Evolutionary conservation across 2,113 vertebrate genomes (phyloP).

Genomic region (Pseudorasbora parva): DNA sequence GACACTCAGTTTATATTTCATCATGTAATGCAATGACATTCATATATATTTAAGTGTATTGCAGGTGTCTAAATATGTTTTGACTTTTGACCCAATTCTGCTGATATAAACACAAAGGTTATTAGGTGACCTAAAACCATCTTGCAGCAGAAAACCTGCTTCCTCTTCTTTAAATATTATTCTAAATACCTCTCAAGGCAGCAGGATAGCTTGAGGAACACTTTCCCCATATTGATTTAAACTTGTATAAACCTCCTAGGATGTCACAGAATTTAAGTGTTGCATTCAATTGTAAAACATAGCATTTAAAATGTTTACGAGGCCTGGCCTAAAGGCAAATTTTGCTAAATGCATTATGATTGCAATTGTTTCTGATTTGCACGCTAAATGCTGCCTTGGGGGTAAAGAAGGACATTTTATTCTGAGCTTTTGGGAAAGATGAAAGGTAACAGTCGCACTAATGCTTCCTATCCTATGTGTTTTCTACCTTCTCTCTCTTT

Average conservation of each 20-base stretch:
- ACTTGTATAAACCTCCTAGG: not conserved
- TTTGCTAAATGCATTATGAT: not conserved
- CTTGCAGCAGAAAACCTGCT: slow-evolving; percentile 51
- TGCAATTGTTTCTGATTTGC: not conserved
- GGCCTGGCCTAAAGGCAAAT: not conserved
- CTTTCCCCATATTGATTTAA: not conserved
- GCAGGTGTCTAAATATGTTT: not conserved
- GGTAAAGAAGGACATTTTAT: not conserved
- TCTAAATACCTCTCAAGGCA: slow-evolving; percentile 66
- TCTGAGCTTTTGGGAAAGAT: not conserved
- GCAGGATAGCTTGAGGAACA: not conserved
- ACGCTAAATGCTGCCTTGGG: slow-evolving; percentile 47
- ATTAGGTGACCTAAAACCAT: slow-evolving; percentile 4
- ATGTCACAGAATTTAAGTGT: not conserved
- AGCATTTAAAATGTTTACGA: not conserved
- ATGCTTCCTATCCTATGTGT: slow-evolving; percentile 41
- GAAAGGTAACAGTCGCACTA: not conserved
- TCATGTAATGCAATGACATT: slow-evolving; percentile 29
- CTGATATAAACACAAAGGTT: not conserved
- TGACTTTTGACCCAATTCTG: slow-evolving; percentile 12
- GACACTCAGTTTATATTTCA: not conserved
- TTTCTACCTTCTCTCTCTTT: slow-evolving; percentile 67
- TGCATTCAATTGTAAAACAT: not conserved
- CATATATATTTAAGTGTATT: not conserved
- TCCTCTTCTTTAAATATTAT: slow-evolving; percentile 47